Evolutionary conservation across 92 coral and sea anemone species (phyloP).

Genomic region (Epizoanthus rinbou): DNA sequence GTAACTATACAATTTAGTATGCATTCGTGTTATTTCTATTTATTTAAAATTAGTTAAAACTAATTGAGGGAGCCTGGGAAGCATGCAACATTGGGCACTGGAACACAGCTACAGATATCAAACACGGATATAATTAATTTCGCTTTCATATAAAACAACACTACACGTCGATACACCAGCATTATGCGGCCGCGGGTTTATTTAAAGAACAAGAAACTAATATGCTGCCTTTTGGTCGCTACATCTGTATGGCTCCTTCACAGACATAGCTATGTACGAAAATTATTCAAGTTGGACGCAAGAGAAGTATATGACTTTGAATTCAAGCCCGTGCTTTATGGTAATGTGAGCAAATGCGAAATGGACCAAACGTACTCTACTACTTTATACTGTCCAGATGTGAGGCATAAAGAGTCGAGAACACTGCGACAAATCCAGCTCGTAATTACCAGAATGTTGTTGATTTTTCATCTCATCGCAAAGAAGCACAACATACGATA

Average conservation of each 20-base stretch:
- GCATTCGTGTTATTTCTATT: no score
- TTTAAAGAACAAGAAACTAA: neutral
- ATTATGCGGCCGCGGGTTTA: neutral
- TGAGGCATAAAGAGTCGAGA: neutral
- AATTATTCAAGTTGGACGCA: neutral
- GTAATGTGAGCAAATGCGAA: neutral
- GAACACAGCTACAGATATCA: no score
- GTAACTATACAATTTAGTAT: no score
- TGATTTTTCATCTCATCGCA: constrained; percentile 4
- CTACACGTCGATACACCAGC: no score
- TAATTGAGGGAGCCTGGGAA: no score
- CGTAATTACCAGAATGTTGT: constrained; percentile 1
- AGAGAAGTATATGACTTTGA: constrained; percentile 11
- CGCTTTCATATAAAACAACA: no score
- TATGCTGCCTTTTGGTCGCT: neutral
- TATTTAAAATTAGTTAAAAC: no score
- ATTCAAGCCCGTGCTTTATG: constrained; percentile 6
- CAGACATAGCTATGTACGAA: neutral
- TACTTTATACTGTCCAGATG: neutral
- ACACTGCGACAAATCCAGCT: constrained; percentile 12
- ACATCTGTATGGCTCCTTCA: neutral
- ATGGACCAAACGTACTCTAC: neutral
- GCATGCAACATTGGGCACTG: no score
- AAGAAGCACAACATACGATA: neutral
- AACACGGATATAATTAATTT: no score